These are phyloP conservation scores for Drosophila atroscutellata DNA, from an alignment of 2,888 invertebrate genomes.

Conservation along the genomic window DNA sequence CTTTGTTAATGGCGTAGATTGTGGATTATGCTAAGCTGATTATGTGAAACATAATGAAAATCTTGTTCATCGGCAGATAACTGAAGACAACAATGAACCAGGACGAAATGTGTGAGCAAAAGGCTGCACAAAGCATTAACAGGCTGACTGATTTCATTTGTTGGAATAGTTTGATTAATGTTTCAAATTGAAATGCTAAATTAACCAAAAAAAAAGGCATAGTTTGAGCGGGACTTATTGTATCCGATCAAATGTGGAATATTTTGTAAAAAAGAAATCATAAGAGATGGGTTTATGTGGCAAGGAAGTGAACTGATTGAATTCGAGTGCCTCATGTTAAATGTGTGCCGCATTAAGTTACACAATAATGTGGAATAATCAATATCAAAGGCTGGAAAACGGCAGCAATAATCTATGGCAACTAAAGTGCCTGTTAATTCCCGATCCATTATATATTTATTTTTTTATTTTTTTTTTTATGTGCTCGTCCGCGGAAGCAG, in stretches of 20 bases:
- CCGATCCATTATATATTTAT: neutral
- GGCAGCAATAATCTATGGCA: constrained; percentile 4
- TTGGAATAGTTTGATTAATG: neutral
- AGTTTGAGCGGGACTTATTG: neutral
- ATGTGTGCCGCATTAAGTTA: neutral
- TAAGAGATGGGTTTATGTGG: neutral
- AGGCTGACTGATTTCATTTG: neutral
- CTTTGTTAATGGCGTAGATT: neutral
- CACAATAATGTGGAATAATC: neutral
- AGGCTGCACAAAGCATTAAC: neutral
- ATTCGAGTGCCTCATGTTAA: neutral
- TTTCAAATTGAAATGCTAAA: too few species aligned
- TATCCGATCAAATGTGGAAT: neutral
- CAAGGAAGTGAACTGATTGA: neutral
- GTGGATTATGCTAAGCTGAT: neutral
- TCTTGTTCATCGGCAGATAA: neutral
- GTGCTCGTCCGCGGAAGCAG: constrained; percentile 1
- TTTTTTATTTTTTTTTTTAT: neutral
- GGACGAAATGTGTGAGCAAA: neutral
- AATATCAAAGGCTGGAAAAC: neutral
- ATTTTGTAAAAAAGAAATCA: neutral
- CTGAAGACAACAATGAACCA: too few species aligned
- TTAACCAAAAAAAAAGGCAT: neutral
- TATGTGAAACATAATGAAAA: neutral
- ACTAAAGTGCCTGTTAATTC: constrained; percentile 17